phyloP scores from a whole-genome alignment of 2,797 vertebrate species.

The Spondyliosoma cantharus region DNA sequence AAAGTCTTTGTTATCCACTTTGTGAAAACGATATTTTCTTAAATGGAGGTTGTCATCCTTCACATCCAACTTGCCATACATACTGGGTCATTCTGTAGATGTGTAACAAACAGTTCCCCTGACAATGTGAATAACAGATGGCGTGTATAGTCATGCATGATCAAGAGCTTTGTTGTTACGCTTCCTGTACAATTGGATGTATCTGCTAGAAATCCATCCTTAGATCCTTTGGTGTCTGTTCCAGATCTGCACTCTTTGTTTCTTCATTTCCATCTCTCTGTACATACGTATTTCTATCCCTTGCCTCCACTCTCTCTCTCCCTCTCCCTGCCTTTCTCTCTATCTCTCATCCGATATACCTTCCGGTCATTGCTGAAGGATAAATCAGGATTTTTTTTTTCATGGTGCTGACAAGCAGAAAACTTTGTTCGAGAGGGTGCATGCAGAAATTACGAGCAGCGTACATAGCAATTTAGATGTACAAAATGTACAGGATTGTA shows the following conservation, averaged over 20 bases:
- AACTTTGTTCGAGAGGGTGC: constrained; percentile 64
- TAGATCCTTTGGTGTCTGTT: constrained; percentile 43
- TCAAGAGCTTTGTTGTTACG: constrained; percentile 59
- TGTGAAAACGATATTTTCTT: constrained; percentile 8
- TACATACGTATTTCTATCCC: constrained; percentile 2
- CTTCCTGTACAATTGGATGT: constrained; percentile 47
- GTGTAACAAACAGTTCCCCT: constrained; percentile 46
- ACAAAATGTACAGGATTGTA: constrained; percentile 43
- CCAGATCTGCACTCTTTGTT: constrained; percentile 37
- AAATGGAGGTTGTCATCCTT: constrained; percentile 31
- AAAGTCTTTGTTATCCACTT: background rate
- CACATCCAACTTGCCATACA: constrained; percentile 20
- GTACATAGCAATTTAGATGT: constrained; percentile 31
- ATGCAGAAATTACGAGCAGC: constrained; percentile 30
- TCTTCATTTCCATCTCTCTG: constrained; percentile 36
- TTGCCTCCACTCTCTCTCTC: background rate
- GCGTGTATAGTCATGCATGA: constrained; percentile 31
- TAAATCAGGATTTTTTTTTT: constrained; percentile 67
- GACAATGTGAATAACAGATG: constrained; percentile 62
- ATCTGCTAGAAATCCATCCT: constrained; percentile 44
- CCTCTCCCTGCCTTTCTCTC: constrained; percentile 26
- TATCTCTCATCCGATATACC: constrained; percentile 64
- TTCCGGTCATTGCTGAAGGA: constrained; percentile 72
- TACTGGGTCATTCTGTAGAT: constrained; percentile 44
- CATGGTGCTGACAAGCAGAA: constrained; percentile 75